Conservation (phyloP, 2,113 vertebrate genomes). For the Charadrius vociferus region DNA sequence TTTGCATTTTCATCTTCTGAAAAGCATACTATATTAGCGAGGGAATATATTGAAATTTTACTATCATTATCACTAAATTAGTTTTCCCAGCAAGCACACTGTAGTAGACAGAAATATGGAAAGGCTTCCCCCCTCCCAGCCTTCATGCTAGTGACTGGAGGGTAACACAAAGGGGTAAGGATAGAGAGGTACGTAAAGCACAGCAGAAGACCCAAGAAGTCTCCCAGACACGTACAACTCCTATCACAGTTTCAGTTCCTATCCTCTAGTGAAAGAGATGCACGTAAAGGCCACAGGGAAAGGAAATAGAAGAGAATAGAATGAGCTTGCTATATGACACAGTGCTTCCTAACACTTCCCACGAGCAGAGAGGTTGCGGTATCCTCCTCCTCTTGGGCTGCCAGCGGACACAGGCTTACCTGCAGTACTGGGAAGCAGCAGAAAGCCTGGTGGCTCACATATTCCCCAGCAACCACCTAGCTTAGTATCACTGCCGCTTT, state of each 20-base stretch:
- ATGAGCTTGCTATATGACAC: not conserved
- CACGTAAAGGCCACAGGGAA: not conserved
- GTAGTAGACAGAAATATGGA: not conserved
- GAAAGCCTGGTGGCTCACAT: not conserved
- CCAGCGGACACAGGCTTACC: not conserved
- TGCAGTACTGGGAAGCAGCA: not conserved
- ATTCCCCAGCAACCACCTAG: not conserved
- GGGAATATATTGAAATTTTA: not conserved
- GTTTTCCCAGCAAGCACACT: not conserved
- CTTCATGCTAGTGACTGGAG: not conserved
- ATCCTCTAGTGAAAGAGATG: not conserved
- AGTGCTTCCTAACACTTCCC: rapidly evolving
- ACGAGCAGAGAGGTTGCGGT: not conserved
- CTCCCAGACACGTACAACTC: not conserved
- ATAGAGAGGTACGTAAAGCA: not conserved
- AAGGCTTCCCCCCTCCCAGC: not conserved
- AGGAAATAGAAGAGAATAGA: not conserved
- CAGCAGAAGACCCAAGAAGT: not conserved
- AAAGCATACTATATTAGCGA: not conserved
- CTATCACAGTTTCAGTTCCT: not conserved
- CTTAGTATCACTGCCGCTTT: not conserved
- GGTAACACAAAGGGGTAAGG: not conserved
- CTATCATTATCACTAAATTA: not conserved
- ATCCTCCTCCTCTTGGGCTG: not conserved
- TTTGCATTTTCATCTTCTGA: not conserved